A percentile compares a stretch with the other conserved stretches of the same genome.
Conservation (phyloP, 1,140 invertebrate species). For the Pogonomyrmex californicus region DNA sequence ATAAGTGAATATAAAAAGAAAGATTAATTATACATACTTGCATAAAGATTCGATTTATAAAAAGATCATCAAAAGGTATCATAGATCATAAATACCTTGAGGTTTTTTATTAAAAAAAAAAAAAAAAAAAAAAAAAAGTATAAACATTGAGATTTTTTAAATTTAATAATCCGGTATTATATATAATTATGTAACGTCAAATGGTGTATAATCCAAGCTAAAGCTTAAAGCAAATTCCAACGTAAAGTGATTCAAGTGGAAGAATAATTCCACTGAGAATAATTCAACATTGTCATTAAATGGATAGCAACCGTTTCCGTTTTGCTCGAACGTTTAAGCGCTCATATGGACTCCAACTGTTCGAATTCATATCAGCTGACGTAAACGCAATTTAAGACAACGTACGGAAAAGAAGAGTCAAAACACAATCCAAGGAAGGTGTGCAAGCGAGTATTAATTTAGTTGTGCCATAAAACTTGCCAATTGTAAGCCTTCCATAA, state of each 20-base stretch:
- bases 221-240: background rate
- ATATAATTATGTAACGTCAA: background rate
- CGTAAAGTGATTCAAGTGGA: background rate
- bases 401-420: background rate
- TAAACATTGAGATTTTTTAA: background rate
- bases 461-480: background rate
- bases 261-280: background rate
- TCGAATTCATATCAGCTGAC: background rate
- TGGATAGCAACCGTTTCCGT: background rate
- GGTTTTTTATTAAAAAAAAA: background rate
- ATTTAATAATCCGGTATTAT: background rate
- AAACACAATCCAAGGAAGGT: background rate
- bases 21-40: background rate
- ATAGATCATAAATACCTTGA: background rate
- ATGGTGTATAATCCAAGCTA: background rate
- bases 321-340: background rate
- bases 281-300: constrained; percentile 8
- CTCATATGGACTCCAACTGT: background rate
- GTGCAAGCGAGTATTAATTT: background rate
- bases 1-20: background rate
- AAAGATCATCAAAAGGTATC: background rate
- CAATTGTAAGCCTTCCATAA: background rate
- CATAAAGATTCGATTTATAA: background rate
- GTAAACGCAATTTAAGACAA: background rate
- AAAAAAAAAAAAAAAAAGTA: background rate